A percentile compares a stretch with the other conserved stretches of the same genome.
phyloP scores from a whole-genome alignment of 2,797 vertebrate genomes.

The Selene dorsalis region DNA sequence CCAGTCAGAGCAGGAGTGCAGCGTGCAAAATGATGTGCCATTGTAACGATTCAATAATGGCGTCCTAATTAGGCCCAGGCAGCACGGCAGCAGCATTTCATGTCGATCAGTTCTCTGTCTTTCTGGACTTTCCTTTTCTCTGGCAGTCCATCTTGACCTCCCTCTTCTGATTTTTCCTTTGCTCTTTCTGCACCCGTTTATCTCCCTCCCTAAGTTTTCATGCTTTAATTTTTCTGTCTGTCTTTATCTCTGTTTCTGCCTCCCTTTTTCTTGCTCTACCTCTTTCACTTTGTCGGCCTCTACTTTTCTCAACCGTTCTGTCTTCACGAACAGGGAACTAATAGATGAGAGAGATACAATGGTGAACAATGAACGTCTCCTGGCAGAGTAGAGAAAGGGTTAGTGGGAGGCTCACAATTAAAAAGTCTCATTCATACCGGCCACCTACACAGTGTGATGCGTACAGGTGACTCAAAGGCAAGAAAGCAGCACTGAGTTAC shows the following conservation, averaged over 20 bases:
- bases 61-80: constrained; percentile 70
- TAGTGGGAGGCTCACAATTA: constrained; percentile 13
- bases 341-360: not conserved
- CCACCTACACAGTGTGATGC: constrained; percentile 33
- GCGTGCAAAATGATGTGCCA: constrained; percentile 68
- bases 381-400: not conserved
- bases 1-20: constrained; percentile 45
- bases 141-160: constrained; percentile 22
- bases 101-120: constrained; percentile 70
- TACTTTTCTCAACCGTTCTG: constrained; percentile 1
- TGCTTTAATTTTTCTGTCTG: not conserved
- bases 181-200: constrained; percentile 30
- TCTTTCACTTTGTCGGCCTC: not conserved
- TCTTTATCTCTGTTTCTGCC: constrained; percentile 1
- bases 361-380: not conserved
- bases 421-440: constrained; percentile 11
- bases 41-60: constrained; percentile 76
- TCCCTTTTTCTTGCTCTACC: not conserved
- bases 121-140: constrained; percentile 30
- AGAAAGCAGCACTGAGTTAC: not conserved
- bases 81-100: constrained; percentile 52
- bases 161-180: constrained; percentile 13
- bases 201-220: constrained; percentile 8
- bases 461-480: constrained; percentile 25
- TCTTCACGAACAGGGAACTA: not conserved